phyloP scores from a whole-genome alignment of 1,140 invertebrate species.

The Neodiprion lecontei region DNA sequence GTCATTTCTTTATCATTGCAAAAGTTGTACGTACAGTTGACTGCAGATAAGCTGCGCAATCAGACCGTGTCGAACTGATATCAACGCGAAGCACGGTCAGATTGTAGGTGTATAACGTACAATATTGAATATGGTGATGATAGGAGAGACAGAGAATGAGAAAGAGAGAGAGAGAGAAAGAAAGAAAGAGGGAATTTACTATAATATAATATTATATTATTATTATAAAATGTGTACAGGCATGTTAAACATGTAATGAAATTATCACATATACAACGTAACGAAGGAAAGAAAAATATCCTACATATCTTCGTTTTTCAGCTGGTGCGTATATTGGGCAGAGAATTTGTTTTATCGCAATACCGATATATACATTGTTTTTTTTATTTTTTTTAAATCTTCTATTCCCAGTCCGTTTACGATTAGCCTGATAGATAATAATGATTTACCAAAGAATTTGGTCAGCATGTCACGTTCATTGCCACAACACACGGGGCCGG shows the following conservation, averaged over 20 bases:
- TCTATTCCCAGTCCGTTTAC: conserved; percentile 28
- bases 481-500: conserved; percentile 21
- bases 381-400: no score
- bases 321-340: neutral
- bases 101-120: neutral
- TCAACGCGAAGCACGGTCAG: no score
- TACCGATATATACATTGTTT: no score
- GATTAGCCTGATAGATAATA: neutral
- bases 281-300: neutral
- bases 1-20: no score
- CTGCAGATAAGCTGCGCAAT: no score
- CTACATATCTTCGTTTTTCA: neutral
- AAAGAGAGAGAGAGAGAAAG: conserved; percentile 10
- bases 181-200: neutral
- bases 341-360: neutral
- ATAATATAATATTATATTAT: neutral
- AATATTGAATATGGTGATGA: neutral
- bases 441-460: conserved; percentile 36
- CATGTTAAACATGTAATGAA: no score
- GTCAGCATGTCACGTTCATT: conserved; percentile 49
- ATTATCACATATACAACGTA: no score
- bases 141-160: conserved; percentile 21
- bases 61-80: no score
- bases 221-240: no score
- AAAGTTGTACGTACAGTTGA: no score